phyloP scores from a whole-genome alignment of 2,888 invertebrate genomes.

The Cancer borealis region DNA sequence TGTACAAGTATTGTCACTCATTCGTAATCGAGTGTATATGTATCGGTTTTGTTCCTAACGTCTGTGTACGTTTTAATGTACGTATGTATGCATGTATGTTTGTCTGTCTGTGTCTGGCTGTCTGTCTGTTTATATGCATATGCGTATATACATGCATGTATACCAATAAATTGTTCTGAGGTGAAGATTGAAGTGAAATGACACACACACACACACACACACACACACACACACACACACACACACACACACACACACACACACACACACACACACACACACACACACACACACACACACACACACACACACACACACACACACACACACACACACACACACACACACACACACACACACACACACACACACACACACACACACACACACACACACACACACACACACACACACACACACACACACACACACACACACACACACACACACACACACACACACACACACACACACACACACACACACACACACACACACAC shows the following conservation, averaged over 20 bases:
- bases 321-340: too few species aligned
- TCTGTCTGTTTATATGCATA: neutral
- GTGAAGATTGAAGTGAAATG: neutral
- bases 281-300: constrained; percentile 81
- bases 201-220: neutral
- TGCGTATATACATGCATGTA: constrained; percentile 15
- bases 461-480: neutral
- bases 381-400: constrained; percentile 81
- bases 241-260: constrained; percentile 78
- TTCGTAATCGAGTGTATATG: too few species aligned
- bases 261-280: constrained; percentile 58
- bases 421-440: constrained; percentile 55
- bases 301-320: constrained; percentile 20
- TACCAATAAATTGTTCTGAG: constrained; percentile 2
- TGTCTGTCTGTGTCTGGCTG: neutral
- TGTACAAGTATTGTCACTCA: too few species aligned
- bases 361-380: too few species aligned
- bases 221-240: constrained; percentile 80
- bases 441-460: constrained; percentile 81
- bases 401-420: constrained; percentile 67
- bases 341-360: too few species aligned
- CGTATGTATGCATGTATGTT: neutral
- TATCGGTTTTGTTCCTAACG: too few species aligned
- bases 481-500: too few species aligned
- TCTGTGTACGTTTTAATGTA: neutral